Evolutionary conservation across 2,888 invertebrate species (phyloP).

Genomic region (Tortrix viridana): DNA sequence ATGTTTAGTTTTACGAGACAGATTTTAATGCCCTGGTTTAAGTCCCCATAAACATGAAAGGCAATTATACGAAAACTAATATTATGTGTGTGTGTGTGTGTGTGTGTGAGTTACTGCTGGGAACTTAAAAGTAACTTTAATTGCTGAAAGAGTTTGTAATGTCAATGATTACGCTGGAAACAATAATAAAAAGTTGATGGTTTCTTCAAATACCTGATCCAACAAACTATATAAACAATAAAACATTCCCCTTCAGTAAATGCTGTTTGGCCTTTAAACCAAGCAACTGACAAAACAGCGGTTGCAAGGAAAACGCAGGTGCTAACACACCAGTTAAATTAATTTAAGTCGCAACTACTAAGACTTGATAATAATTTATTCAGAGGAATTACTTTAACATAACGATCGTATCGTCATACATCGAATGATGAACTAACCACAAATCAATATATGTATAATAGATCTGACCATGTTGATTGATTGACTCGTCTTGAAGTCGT

Average conservation of each 20-base stretch:
- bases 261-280: constrained; percentile 23
- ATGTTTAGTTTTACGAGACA: constrained; percentile 65
- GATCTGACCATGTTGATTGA: background rate
- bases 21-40: constrained; percentile 61
- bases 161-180: background rate
- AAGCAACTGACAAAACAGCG: constrained; percentile 22
- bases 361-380: too few species aligned
- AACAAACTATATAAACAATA: background rate
- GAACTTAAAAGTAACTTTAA: constrained; percentile 32
- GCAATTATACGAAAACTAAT: constrained; percentile 51
- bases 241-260: background rate
- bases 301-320: constrained; percentile 25
- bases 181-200: background rate
- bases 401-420: too few species aligned
- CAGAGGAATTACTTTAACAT: too few species aligned
- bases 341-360: background rate
- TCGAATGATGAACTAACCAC: background rate
- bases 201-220: background rate
- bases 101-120: constrained; percentile 40
- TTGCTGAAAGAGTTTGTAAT: constrained; percentile 21
- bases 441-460: background rate
- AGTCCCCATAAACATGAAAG: constrained; percentile 61
- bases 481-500: background rate
- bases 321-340: constrained; percentile 13
- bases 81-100: constrained; percentile 41